Conservation (phyloP, 2,888 invertebrate species). For the Neoascia interrupta region DNA sequence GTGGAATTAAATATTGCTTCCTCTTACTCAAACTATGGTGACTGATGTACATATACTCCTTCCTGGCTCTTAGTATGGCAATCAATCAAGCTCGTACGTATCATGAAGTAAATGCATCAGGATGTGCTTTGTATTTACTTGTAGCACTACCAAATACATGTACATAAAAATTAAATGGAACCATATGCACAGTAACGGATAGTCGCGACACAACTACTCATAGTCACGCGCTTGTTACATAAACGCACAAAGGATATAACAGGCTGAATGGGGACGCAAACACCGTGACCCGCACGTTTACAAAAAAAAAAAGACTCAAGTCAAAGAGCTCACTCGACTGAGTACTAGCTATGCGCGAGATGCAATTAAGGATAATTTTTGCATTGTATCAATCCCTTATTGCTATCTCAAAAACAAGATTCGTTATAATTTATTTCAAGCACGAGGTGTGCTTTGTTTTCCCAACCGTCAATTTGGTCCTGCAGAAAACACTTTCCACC, state of each 20-base stretch:
- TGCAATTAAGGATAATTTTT: constrained; percentile 20
- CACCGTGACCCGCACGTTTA: too few species aligned
- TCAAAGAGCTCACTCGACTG: constrained; percentile 1
- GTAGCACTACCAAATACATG: constrained; percentile 11
- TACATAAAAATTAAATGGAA: not conserved
- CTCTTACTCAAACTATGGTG: constrained; percentile 45
- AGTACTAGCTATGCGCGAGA: constrained; percentile 14
- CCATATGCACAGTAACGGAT: constrained; percentile 1
- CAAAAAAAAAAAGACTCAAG: too few species aligned
- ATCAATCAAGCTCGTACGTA: constrained; percentile 44
- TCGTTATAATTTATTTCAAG: constrained; percentile 11
- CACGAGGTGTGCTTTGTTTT: constrained; percentile 22
- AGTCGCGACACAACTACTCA: constrained; percentile 29
- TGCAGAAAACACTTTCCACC: constrained; percentile 16
- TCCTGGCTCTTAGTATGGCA: constrained; percentile 24
- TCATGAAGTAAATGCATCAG: constrained; percentile 24
- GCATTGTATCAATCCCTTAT: constrained; percentile 23
- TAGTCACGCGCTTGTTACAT: constrained; percentile 51
- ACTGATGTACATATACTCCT: constrained; percentile 23
- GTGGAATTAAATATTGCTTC: constrained; percentile 31
- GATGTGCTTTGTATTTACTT: constrained; percentile 32
- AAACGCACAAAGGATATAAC: constrained; percentile 42
- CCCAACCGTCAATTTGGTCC: not conserved
- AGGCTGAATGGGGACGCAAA: too few species aligned
- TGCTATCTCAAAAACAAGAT: too few species aligned